phyloP scores from a whole-genome alignment of 2,888 invertebrate genomes.

The Nemoura dubitans region DNA sequence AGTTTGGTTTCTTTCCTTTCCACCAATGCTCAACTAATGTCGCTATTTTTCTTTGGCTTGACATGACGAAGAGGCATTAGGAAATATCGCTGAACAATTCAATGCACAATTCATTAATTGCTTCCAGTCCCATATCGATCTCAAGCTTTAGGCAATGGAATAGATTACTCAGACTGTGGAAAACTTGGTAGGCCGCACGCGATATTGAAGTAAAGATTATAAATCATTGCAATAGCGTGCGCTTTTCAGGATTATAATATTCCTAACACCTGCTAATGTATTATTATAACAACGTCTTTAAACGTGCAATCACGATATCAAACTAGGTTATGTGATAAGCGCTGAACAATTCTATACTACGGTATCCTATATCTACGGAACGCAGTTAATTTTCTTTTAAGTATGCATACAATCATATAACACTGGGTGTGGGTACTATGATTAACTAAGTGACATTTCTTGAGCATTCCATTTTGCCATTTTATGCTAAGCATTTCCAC shows the following conservation, averaged over 20 bases:
- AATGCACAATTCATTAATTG: not conserved
- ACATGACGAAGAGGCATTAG: not conserved
- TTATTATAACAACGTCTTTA: not conserved
- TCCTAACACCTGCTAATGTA: not conserved
- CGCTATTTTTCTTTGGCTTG: not conserved
- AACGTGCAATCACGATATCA: not conserved
- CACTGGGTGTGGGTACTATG: too few species aligned
- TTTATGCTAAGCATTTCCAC: too few species aligned
- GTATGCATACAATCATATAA: too few species aligned
- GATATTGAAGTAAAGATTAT: not conserved
- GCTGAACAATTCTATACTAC: not conserved
- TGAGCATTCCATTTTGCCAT: too few species aligned
- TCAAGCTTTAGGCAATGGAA: not conserved
- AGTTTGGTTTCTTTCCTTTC: not conserved
- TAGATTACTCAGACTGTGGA: not conserved
- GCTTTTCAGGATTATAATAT: not conserved
- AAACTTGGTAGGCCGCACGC: not conserved
- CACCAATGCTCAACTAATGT: not conserved
- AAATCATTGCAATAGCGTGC: not conserved
- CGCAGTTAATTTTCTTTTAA: too few species aligned
- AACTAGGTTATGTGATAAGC: not conserved
- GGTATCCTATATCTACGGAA: not conserved
- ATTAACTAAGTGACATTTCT: too few species aligned
- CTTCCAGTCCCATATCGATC: not conserved
- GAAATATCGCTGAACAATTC: not conserved